Conservation (phyloP, 2,113 vertebrate species). For the Arenaria interpres region DNA sequence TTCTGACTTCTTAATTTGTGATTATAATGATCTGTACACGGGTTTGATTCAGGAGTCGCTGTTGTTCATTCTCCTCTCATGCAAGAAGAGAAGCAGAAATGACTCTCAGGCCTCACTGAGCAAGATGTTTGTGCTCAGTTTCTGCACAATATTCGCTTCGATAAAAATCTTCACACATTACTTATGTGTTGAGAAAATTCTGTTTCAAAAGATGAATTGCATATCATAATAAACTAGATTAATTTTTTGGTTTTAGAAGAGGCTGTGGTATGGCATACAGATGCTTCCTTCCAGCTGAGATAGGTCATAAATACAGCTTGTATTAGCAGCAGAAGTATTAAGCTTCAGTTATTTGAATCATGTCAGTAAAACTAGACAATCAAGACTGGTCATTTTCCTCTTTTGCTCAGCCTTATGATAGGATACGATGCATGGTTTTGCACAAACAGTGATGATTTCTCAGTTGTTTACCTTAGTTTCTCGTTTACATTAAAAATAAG, state of each 20-base stretch:
- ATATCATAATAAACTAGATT: neutral
- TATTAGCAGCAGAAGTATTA: neutral
- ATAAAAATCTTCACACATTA: neutral
- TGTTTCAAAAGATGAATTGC: neutral
- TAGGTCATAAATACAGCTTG: neutral
- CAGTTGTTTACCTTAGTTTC: neutral
- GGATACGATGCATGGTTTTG: neutral
- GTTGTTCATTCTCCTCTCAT: neutral
- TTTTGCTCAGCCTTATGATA: neutral
- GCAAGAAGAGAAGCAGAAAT: neutral
- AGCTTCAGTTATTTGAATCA: neutral
- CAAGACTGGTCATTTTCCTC: neutral
- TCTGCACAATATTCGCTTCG: neutral
- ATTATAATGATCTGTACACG: neutral
- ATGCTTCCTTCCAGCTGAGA: neutral
- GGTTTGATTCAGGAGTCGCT: neutral
- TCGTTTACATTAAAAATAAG: neutral
- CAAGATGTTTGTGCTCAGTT: neutral
- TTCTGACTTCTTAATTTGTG: neutral
- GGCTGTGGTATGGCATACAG: neutral
- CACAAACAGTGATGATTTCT: neutral
- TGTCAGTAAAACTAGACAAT: neutral
- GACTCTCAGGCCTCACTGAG: neutral
- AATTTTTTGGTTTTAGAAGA: neutral
- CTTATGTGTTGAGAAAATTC: neutral